Evolutionary conservation across 2,888 invertebrate species (phyloP), one percentile per base, ranked within the genome.

Genomic region (Charanyca ferruginea): DNA sequence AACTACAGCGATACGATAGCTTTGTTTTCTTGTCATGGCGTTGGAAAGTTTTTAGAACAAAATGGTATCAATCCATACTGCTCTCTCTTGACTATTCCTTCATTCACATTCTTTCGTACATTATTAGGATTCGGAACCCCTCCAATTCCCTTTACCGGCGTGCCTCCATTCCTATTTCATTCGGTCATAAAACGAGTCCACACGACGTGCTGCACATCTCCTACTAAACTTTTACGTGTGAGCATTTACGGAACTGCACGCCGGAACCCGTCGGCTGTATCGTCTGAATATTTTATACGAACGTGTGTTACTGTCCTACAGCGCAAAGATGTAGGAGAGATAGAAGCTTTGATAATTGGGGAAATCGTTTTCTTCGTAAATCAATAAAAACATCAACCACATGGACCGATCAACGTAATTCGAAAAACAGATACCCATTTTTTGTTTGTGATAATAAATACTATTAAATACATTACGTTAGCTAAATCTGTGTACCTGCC

Each of bases 181-280:
- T 79, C 67, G 45, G 63, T 44, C 65, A 68, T 79, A 79, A 78
- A 79, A 58, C 63, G 66, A 44, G 48, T 67, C 55, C 44, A 32
- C 53, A 42, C 66, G 74, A 63, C 64, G 73, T 64, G 72, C 58
- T 72, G 77, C 73, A 66, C 73, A 71, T 57, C 53, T 58, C 66
- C 53, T 23, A 67, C 61, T 78, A 75, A 78, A 75, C 38, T 75
- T 78, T 75, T 78, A 75, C 66, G 74, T 66, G 73, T 53, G 53
- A 77, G 53, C 67, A 67, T 78, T 78, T 62, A 73, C 67, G 9
- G 54, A 54, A 68, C 28, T 75, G 74, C 79, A 75, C 41, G 41
- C 23, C 32, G 58, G 25, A 20, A 41, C 38, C 52, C 47, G 61
- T 16, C 48, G 73, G 41, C 38, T 51, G 77, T 52, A 35, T 44